phyloP scores from a whole-genome alignment of 2,888 invertebrate species.

The Yponomeuta sedellus region DNA sequence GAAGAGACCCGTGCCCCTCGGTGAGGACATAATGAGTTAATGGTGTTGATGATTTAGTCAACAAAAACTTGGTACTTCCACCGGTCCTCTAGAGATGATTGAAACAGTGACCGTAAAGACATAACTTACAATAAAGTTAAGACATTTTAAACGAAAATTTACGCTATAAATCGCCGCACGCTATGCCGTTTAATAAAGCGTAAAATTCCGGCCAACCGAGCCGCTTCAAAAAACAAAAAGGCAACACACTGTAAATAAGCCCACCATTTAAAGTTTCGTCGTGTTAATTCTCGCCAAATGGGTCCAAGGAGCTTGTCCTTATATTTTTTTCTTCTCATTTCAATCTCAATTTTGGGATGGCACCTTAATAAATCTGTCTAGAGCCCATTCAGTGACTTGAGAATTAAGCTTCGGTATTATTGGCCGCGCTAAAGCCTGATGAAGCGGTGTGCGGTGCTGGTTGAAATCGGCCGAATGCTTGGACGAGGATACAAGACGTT shows the following conservation, averaged over 20 bases:
- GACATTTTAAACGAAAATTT: not conserved
- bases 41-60: no score
- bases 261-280: constrained; percentile 39
- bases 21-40: no score
- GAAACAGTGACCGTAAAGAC: not conserved
- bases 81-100: not conserved
- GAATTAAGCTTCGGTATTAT: constrained; percentile 44
- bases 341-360: constrained; percentile 20
- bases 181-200: constrained; percentile 4
- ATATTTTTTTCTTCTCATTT: constrained; percentile 36
- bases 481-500: constrained; percentile 13
- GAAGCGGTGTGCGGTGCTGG: constrained; percentile 26
- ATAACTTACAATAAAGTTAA: not conserved
- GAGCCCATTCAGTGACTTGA: constrained; percentile 36
- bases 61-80: not conserved
- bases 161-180: not conserved
- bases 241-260: constrained; percentile 37
- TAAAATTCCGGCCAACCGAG: constrained; percentile 5
- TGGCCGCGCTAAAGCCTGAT: constrained; percentile 44
- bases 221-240: constrained; percentile 27
- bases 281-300: constrained; percentile 44
- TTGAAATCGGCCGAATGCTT: not conserved
- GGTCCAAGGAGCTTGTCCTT: constrained; percentile 32
- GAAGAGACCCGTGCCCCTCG: no score
- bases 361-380: constrained; percentile 63